Evolutionary conservation across 2,797 vertebrate genomes (phyloP), one percentile per base, ranked within the genome.

Genomic region (Hafferia zeledoni): DNA sequence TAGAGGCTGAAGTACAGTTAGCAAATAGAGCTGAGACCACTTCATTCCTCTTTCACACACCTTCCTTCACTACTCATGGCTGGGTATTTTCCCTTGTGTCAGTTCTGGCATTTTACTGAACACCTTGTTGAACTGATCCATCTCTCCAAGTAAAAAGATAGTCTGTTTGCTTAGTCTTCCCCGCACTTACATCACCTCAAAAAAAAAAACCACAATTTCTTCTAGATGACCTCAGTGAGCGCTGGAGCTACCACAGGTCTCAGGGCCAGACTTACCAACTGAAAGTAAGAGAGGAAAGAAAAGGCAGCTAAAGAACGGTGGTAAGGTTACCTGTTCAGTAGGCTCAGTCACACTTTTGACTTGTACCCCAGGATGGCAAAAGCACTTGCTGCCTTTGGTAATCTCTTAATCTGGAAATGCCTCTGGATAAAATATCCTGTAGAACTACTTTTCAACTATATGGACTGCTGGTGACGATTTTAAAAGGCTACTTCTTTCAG

Each of bases 1-100:
- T 63, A 87, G 78, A 89, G 92, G 47, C 74, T 93, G 81, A 90
- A 91, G 52, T 82, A 70, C 47, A 56, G 67, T 80, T 90, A 82
- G 63, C 84, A 95, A 91, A 91, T 79, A 72, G 67, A 87, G 43
- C 55, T 84, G 67, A 96, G 56, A 43, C 37, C 39, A 64, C 46
- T 78, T 93, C 49, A 86, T 83, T 30, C 28, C 18, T 56, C 37
- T 78, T 93, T 87, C 53, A 59, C 52, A 52, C 4, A 3, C 23
- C 3, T 79, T 81, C 46, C 39, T 70, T 93, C 52, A 23, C 50
- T 65, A 33, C 22, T 46, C 23, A 46, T 27, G 46, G 41, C 12
- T 59, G 89, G 30, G 35, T 61, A 57, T 65, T 88, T 89, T 89
- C 24, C 25, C 15, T 60, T 76, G 31, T 77, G 33, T 55, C 56